Percentiles rank a stretch among this genome's conserved stretches.
These are phyloP conservation scores for Nebria brevicollis DNA, from an alignment of 2,888 invertebrate species.

Conservation along the genomic window DNA sequence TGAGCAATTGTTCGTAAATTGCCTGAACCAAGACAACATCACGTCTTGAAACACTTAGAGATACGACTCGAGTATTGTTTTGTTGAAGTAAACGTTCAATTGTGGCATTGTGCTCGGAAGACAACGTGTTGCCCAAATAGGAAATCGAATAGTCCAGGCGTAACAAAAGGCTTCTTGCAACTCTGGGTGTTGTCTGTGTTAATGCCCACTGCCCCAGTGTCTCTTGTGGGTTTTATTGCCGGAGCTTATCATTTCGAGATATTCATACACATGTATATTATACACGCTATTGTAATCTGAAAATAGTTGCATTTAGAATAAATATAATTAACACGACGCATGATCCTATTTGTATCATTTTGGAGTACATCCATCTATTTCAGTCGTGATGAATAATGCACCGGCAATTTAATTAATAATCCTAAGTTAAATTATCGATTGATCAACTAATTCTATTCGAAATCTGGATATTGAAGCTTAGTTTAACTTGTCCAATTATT, in stretches of 20 bases:
- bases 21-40: neutral
- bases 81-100: neutral
- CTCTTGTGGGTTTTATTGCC: too few relatives aligned
- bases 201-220: too few relatives aligned
- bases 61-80: neutral
- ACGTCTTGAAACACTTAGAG: neutral
- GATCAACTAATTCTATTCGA: neutral
- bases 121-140: neutral
- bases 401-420: neutral
- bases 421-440: neutral
- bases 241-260: too few relatives aligned
- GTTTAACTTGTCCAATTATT: neutral
- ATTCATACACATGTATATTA: too few relatives aligned
- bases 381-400: neutral
- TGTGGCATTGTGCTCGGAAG: neutral
- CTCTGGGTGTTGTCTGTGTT: neutral
- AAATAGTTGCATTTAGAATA: too few relatives aligned
- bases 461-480: neutral
- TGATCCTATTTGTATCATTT: neutral
- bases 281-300: too few relatives aligned
- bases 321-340: too few relatives aligned
- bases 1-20: neutral
- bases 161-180: neutral
- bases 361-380: neutral
- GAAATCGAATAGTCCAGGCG: neutral